Base-by-base conservation (phyloP, 2,113 vertebrate species). In the Anolis sagrei region DNA sequence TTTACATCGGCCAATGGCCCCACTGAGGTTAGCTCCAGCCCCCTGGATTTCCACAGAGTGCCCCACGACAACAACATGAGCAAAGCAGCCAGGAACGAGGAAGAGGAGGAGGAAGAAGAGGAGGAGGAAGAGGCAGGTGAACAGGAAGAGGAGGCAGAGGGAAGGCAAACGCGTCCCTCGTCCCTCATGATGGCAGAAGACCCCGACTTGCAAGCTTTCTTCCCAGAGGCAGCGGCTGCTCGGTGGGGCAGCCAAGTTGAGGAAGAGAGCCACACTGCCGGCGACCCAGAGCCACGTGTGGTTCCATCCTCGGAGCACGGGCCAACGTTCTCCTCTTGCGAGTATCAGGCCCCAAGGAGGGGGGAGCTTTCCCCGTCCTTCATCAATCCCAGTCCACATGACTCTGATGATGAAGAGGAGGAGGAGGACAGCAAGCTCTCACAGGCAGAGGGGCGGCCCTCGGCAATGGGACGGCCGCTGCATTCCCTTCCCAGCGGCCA, bases 331-430 rank as follows among this genome's bases (percentile, higher is more conserved):
- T 97, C 97, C 8, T 97, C 97, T 7, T 95, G 97, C 4, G 97
- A 98, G 18, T 58, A 58, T 85, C 95, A 95, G 90, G 95, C 95
- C 86, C 97, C 97, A 68, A 95, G 95, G 61, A 97, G 97, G 92
- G 97, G 97, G 36, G 99, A 98, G 90, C 97, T 98, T 29, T 99
- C 98, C 0, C 98, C 98, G 11, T 98, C 98, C 13, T 99, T 99
- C 91, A 98, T 99, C 91, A 99, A 98, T 91, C 98, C 98, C 0
- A 96, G 96, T 89, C 97, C 97, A 86, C 96, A 96, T 4, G 97
- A 95, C 62, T 88, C 98, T 48, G 97, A 96, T 29, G 98, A 58
- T 3, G 54, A 58, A 2, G 51, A 54, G 9, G 54, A 54, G 14
- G 51, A 97, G 3, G 78, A 86, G 34, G 98, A 99, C 0, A 97